Conservation (phyloP, 2,113 vertebrate genomes). For the Chaenogobius annularis region DNA sequence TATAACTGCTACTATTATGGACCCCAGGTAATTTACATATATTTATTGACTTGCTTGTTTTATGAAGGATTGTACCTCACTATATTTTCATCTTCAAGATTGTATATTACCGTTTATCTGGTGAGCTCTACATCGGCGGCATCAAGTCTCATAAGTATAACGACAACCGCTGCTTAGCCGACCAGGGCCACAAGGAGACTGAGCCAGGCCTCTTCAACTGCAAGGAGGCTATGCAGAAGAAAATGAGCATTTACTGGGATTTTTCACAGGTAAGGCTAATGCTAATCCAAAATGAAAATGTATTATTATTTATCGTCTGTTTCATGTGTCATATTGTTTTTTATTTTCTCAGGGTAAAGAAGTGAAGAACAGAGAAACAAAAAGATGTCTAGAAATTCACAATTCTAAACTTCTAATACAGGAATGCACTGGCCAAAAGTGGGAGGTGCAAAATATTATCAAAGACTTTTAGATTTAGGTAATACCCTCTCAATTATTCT, state of each 20-base stretch:
- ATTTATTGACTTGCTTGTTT: background rate
- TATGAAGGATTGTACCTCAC: background rate
- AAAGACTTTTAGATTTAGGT: conserved; percentile 44
- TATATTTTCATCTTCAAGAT: conserved; percentile 22
- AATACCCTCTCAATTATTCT: too few relatives aligned
- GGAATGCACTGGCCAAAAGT: conserved; percentile 68
- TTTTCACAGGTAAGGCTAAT: conserved; percentile 70
- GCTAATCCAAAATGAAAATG: background rate
- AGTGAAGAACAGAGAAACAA: conserved; percentile 66
- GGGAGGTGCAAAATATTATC: conserved; percentile 58
- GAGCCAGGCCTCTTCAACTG: conserved; percentile 61
- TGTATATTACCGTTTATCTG: conserved; percentile 38
- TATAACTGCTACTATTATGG: conserved; percentile 45
- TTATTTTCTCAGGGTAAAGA: conserved; percentile 63
- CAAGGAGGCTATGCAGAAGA: conserved; percentile 51
- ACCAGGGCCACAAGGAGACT: conserved; percentile 29
- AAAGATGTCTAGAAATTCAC: conserved; percentile 70
- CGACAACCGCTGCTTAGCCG: conserved; percentile 62
- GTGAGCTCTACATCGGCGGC: conserved; percentile 64
- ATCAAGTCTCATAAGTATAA: conserved; percentile 57
- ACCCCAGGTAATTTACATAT: conserved; percentile 59
- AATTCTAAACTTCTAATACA: conserved; percentile 38
- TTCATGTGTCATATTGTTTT: background rate
- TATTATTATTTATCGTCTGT: background rate
- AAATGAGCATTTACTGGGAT: conserved; percentile 68